Evolutionary conservation across 1,140 invertebrate genomes (phyloP).

Genomic region (Homarus americanus): DNA sequence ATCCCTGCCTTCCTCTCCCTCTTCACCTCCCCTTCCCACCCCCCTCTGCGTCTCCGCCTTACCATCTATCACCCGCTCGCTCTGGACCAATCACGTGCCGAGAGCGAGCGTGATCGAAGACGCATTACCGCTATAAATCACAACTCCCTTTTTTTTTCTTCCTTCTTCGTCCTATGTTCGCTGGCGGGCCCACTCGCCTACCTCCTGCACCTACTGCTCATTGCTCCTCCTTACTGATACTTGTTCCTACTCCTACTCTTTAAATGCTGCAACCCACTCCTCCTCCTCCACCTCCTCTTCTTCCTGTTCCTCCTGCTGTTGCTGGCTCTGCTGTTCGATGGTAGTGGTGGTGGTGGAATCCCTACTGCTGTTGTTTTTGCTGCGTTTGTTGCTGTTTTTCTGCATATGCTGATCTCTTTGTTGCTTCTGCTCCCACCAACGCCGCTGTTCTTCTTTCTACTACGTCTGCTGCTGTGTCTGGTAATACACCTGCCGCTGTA

Average conservation of each 20-base stretch:
- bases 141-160: conserved; percentile 26
- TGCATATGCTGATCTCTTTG: too few relatives aligned
- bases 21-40: neutral
- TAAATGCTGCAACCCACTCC: neutral
- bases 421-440: too few relatives aligned
- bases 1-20: neutral
- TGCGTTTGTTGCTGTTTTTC: neutral
- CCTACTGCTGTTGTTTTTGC: too few relatives aligned
- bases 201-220: neutral
- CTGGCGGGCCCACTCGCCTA: neutral
- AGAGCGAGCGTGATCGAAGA: conserved; percentile 56
- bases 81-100: conserved; percentile 58
- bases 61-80: conserved; percentile 47
- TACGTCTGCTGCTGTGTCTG: neutral
- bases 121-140: conserved; percentile 55
- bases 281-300: neutral
- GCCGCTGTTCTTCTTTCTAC: neutral
- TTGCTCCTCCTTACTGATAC: neutral
- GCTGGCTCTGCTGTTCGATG: too few relatives aligned
- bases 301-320: neutral
- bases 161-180: conserved; percentile 10
- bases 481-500: neutral
- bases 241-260: neutral
- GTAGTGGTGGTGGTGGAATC: too few relatives aligned
- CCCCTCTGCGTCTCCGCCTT: conserved; percentile 32